Percentiles rank a stretch among this genome's conserved stretches.
These are phyloP conservation scores for Drosophila austrosaltans DNA, from an alignment of 2,888 invertebrate species.

Conservation along the genomic window DNA sequence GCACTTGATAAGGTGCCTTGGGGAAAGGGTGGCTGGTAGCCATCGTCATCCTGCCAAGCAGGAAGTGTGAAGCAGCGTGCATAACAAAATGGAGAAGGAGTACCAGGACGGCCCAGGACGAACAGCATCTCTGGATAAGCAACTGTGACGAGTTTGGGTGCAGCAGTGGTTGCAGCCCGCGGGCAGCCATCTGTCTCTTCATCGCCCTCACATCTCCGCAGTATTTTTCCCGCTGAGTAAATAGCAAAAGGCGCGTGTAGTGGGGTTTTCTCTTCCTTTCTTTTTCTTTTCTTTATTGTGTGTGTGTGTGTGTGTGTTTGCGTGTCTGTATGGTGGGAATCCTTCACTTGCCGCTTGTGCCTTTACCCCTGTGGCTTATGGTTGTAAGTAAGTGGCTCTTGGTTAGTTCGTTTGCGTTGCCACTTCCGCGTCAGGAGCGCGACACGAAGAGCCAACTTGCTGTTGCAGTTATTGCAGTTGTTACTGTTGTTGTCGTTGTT, in stretches of 20 bases:
- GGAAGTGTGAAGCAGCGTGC: slow-evolving; percentile 71
- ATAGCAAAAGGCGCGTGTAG: slow-evolving; percentile 77
- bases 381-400: slow-evolving; percentile 78
- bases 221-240: slow-evolving; percentile 68
- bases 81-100: slow-evolving; percentile 47
- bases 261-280: slow-evolving; percentile 23
- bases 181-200: slow-evolving; percentile 65
- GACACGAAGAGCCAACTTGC: slow-evolving; percentile 14
- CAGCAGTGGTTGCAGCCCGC: slow-evolving; percentile 47
- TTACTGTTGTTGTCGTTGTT: slow-evolving; percentile 19
- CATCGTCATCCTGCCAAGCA: slow-evolving; percentile 68
- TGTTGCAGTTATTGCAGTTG: slow-evolving; percentile 15
- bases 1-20: slow-evolving; percentile 68
- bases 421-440: slow-evolving; percentile 47
- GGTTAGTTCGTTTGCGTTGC: slow-evolving; percentile 71
- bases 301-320: slow-evolving; percentile 5
- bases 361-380: slow-evolving; percentile 61
- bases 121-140: slow-evolving; percentile 35
- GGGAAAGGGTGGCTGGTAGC: slow-evolving; percentile 15
- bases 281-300: background rate
- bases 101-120: slow-evolving; percentile 10
- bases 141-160: slow-evolving; percentile 50
- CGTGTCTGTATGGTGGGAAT: background rate
- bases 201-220: slow-evolving; percentile 1
- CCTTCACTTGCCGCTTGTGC: slow-evolving; percentile 7